A percentile compares a stretch with the other conserved stretches of the same genome.
These are phyloP conservation scores for Myxocyprinus asiaticus DNA, from an alignment of 2,113 vertebrate genomes.

Conservation along the genomic window DNA sequence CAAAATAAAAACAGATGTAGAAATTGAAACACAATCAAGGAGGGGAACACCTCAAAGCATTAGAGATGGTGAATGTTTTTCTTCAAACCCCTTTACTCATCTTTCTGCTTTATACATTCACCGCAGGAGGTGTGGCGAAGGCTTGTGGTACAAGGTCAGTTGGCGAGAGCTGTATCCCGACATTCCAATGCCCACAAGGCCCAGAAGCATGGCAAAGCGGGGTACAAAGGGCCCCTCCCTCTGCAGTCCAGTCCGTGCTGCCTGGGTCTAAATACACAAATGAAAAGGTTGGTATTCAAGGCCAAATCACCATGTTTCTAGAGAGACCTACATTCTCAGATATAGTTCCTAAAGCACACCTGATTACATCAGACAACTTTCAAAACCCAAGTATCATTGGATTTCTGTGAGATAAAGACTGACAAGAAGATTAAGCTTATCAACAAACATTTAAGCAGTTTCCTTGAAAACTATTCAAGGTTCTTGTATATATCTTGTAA, in stretches of 20 bases:
- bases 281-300: conserved; percentile 28
- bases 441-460: too few species aligned
- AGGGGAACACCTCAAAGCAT: not conserved
- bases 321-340: too few species aligned
- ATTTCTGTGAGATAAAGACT: too few species aligned
- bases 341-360: too few species aligned
- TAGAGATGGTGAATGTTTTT: not conserved
- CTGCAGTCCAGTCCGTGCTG: conserved; percentile 71
- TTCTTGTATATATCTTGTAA: too few species aligned
- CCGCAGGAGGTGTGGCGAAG: conserved; percentile 65
- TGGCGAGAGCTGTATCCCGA: conserved; percentile 83
- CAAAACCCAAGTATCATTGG: too few species aligned
- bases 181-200: conserved; percentile 76
- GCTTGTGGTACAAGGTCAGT: conserved; percentile 76
- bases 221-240: conserved; percentile 69
- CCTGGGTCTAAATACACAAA: conserved; percentile 75
- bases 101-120: conserved; percentile 40
- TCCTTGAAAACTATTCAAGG: too few species aligned
- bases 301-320: too few species aligned
- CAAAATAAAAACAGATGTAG: not conserved
- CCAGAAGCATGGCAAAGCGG: conserved; percentile 75
- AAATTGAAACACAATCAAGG: not conserved
- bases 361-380: too few species aligned
- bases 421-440: too few species aligned
- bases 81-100: not conserved